Evolutionary conservation across 1,140 invertebrate species (phyloP).

Genomic region (Lordiphosa clarofinis): DNA sequence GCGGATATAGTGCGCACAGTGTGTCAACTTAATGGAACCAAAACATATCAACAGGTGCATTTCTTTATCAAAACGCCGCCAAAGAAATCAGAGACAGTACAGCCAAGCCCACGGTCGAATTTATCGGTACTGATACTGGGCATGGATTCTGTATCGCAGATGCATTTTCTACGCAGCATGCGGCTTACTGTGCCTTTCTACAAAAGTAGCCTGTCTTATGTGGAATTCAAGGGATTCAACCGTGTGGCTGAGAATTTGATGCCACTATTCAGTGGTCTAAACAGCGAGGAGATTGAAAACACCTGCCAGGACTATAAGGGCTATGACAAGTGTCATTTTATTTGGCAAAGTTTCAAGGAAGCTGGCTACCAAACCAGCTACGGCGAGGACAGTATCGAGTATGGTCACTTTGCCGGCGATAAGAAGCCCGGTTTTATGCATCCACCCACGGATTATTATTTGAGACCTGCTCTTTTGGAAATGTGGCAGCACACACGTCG

Average conservation of each 20-base stretch:
- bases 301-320: slow-evolving; percentile 79
- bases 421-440: slow-evolving; percentile 86
- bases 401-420: slow-evolving; percentile 88
- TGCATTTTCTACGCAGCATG: slow-evolving; percentile 70
- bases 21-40: slow-evolving; percentile 4
- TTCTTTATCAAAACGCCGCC: slow-evolving; percentile 10
- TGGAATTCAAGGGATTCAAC: slow-evolving; percentile 33
- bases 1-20: slow-evolving; percentile 16
- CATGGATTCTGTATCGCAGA: slow-evolving; percentile 29
- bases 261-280: slow-evolving; percentile 85
- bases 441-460: slow-evolving; percentile 90
- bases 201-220: slow-evolving; percentile 24
- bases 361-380: slow-evolving; percentile 87
- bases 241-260: slow-evolving; percentile 86
- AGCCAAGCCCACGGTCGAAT: background rate
- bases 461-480: slow-evolving; percentile 85
- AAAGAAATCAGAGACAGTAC: background rate
- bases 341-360: slow-evolving; percentile 87
- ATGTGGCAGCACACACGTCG: slow-evolving; percentile 77
- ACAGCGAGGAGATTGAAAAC: slow-evolving; percentile 73
- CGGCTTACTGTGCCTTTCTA: slow-evolving; percentile 28
- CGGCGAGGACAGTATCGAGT: slow-evolving; percentile 87
- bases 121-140: slow-evolving; percentile 33
- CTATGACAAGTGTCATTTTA: slow-evolving; percentile 84
- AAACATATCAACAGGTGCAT: slow-evolving; percentile 19